These are phyloP conservation scores for Neopelma chrysocephalum DNA, from an alignment of 2,797 vertebrate genomes.

Conservation along the genomic window DNA sequence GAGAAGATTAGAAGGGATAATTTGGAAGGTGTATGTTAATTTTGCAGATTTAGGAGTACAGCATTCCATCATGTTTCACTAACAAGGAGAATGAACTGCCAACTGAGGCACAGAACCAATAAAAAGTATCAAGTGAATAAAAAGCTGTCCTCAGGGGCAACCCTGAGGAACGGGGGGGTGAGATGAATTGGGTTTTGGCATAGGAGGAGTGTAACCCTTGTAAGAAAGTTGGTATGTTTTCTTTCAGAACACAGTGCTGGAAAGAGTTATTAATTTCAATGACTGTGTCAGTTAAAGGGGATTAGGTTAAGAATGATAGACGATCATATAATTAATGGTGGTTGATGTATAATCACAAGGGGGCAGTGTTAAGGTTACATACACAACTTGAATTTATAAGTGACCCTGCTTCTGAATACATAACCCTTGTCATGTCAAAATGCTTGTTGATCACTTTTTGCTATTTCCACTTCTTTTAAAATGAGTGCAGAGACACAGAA, in stretches of 20 bases:
- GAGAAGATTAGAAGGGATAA: not conserved
- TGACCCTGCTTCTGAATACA: not conserved
- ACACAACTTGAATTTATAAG: not conserved
- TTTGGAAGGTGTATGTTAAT: not conserved
- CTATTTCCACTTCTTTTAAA: not conserved
- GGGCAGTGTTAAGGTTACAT: conserved; percentile 57
- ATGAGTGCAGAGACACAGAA: not conserved
- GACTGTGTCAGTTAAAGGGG: not conserved
- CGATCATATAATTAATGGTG: not conserved
- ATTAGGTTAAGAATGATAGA: not conserved
- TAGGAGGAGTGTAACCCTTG: not conserved
- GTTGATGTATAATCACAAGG: conserved; percentile 36
- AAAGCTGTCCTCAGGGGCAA: not conserved
- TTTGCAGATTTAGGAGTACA: not conserved
- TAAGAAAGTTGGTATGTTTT: not conserved
- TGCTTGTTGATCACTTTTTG: not conserved
- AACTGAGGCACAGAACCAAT: not conserved
- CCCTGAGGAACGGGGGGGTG: not conserved
- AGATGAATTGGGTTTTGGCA: not conserved
- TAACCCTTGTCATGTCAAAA: not conserved
- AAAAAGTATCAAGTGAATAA: not conserved
- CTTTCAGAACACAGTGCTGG: not conserved
- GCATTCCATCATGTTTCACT: not conserved
- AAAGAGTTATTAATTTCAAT: not conserved
- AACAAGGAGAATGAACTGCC: not conserved